Evolutionary conservation across 2,113 vertebrate species (phyloP).

Genomic region (Morone saxatilis): DNA sequence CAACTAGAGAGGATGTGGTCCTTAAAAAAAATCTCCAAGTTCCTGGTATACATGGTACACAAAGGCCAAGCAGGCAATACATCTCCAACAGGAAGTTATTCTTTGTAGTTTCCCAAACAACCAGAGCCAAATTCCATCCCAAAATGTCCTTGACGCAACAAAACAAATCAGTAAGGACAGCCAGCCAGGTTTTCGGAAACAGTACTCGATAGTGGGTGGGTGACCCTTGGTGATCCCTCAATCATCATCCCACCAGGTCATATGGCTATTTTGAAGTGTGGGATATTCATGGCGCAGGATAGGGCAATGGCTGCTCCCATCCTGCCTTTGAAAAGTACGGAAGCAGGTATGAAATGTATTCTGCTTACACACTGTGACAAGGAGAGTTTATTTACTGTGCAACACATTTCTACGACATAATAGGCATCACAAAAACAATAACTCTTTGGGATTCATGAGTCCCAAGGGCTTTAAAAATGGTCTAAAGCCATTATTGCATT

Average conservation of each 20-base stretch:
- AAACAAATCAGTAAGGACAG: constrained; percentile 37
- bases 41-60: constrained; percentile 46
- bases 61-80: constrained; percentile 51
- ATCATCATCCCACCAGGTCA: constrained; percentile 29
- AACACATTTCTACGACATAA: constrained; percentile 21
- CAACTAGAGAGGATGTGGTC: constrained; percentile 13
- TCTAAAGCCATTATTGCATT: not conserved
- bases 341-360: constrained; percentile 63
- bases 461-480: not conserved
- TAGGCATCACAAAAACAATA: constrained; percentile 40
- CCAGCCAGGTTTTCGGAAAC: constrained; percentile 44
- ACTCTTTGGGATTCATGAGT: constrained; percentile 12
- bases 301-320: constrained; percentile 78
- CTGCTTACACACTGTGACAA: constrained; percentile 41
- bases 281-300: constrained; percentile 67
- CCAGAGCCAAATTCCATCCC: constrained; percentile 48
- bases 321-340: constrained; percentile 82
- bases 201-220: constrained; percentile 1
- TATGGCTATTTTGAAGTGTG: constrained; percentile 71
- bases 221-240: constrained; percentile 34
- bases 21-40: constrained; percentile 12
- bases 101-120: constrained; percentile 57
- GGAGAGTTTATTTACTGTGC: constrained; percentile 47
- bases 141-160: constrained; percentile 56
- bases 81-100: constrained; percentile 65